Conservation (phyloP, 1,140 invertebrate genomes). For the Diorhabda carinulata region DNA sequence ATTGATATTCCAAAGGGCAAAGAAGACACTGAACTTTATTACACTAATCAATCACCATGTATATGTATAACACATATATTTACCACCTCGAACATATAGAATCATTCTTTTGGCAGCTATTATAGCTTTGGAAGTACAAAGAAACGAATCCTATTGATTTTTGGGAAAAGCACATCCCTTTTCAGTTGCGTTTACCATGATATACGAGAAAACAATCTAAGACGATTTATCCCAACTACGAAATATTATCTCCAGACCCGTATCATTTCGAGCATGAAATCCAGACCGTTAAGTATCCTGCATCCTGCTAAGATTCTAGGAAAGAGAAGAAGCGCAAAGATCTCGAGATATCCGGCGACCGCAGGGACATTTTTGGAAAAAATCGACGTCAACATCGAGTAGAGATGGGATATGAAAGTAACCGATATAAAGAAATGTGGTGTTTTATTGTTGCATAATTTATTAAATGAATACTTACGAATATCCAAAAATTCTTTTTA, state of each 20-base stretch:
- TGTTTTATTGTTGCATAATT: no score
- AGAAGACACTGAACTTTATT: no score
- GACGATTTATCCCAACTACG: not conserved
- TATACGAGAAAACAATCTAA: not conserved
- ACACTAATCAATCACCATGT: no score
- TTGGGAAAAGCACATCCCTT: not conserved
- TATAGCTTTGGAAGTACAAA: no score
- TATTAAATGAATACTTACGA: no score
- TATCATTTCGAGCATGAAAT: not conserved
- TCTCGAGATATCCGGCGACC: not conserved
- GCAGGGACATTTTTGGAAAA: not conserved
- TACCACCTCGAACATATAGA: no score
- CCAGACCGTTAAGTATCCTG: not conserved
- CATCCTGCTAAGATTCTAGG: constrained; percentile 1
- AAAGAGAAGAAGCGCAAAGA: not conserved
- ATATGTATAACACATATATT: no score
- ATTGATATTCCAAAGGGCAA: no score
- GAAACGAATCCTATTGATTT: no score
- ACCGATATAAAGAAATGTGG: not conserved
- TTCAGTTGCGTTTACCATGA: not conserved
- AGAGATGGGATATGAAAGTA: not conserved
- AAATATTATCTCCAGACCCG: not conserved
- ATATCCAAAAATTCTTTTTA: no score
- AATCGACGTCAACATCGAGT: not conserved
- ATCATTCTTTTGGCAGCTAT: no score